phyloP scores from a whole-genome alignment of 2,797 vertebrate genomes.

The Arremon aurantiirostris region DNA sequence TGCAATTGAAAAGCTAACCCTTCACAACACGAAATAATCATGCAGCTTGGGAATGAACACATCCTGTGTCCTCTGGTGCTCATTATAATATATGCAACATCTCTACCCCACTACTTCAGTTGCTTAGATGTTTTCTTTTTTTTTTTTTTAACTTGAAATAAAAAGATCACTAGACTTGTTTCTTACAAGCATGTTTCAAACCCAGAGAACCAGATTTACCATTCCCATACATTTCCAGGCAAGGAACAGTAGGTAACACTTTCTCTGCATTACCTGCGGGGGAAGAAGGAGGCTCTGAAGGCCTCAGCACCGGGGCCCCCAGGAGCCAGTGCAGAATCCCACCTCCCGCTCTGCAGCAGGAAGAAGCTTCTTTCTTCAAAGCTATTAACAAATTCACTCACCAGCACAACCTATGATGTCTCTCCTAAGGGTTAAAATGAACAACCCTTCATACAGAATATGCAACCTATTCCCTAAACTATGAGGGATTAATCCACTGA shows the following conservation, averaged over 20 bases:
- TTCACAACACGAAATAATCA: constrained; percentile 74
- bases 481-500: constrained; percentile 38
- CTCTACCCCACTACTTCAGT: constrained; percentile 49
- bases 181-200: constrained; percentile 18
- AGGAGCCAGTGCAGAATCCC: not conserved
- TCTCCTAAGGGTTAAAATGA: constrained; percentile 45
- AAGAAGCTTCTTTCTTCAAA: constrained; percentile 11
- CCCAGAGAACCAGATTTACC: not conserved
- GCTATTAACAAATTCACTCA: constrained; percentile 41
- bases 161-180: constrained; percentile 46
- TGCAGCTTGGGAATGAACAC: constrained; percentile 71
- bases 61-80: constrained; percentile 70
- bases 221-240: not conserved
- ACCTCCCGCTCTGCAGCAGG: not conserved
- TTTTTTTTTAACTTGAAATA: not conserved
- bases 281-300: not conserved
- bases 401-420: not conserved
- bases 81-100: constrained; percentile 73
- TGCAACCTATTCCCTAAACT: constrained; percentile 43
- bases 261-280: not conserved
- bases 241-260: not conserved
- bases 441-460: constrained; percentile 42
- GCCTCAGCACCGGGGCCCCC: not conserved
- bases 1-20: constrained; percentile 74
- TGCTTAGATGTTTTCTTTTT: constrained; percentile 29